Base-by-base conservation (phyloP, 2,113 vertebrate species). In the Amia ocellicauda region DNA sequence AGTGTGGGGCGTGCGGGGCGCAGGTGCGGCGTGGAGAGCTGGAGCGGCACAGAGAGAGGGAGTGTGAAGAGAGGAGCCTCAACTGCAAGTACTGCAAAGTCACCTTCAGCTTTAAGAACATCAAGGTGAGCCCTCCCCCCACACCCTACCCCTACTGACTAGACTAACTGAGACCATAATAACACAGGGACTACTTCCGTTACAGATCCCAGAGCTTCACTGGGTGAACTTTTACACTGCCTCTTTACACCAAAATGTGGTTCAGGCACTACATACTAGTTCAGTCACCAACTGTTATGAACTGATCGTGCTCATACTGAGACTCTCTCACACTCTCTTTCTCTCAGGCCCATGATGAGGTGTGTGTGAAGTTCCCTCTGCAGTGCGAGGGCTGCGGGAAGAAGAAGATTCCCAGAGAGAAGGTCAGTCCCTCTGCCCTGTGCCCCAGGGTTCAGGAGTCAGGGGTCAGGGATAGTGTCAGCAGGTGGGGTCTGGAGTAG, bases 361-460 rank as follows among this genome's bases (percentile, higher is more conserved):
- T 92, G 64, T 98, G 95, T 70, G 81, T 86, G 36, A 91, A 93
- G 66, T 90, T 92, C 29, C 95, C 94, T 0, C 63, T 98, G 78
- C 88, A 88, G 10, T 98, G 95, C 1, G 91, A 94, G 2, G 90
- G 91, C 80, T 98, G 95, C 1, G 92, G 92, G 29, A 91, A 91
- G 68, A 93, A 89, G 76, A 96, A 90, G 73, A 89, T 95, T 67
- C 84, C 89, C 0, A 85, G 94, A 64, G 93, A 97, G 78, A 93
- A 91, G 85, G 95, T 96, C 64, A 29, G 73, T 64, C 4, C n/a
- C 22, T 29, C 23, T 27, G 2, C 13, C 20, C 3, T 14, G 11
- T 14, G 2, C 7, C 4, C 23, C 51, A 16, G 4, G 7, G 22
- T 27, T n/a, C 29, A 26, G 26, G 27, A 7, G 29, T 3, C 5